These are phyloP conservation scores for Macrosteles quadrilineatus DNA, from an alignment of 1,140 invertebrate species.

Conservation along the genomic window DNA sequence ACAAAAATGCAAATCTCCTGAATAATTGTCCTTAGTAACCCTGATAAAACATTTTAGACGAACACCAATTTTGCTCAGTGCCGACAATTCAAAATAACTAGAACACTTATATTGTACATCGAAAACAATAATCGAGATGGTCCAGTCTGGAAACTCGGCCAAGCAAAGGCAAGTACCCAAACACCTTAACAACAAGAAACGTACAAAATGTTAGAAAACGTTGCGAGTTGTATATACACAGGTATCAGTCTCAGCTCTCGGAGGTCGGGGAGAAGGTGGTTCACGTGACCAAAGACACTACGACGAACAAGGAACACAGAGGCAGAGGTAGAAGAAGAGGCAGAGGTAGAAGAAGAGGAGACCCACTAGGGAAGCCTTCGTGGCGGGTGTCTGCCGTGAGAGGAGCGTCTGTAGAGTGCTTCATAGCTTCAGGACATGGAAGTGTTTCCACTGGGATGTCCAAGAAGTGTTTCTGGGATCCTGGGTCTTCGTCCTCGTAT, in stretches of 20 bases:
- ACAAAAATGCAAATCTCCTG: too few relatives aligned
- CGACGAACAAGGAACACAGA: not conserved
- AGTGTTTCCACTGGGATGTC: conserved; percentile 20
- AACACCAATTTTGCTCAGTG: too few relatives aligned
- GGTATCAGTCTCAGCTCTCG: conserved; percentile 16
- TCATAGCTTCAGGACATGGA: conserved; percentile 20
- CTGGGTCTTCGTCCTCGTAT: conserved; percentile 13
- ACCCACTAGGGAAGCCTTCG: not conserved
- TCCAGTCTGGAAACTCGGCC: too few relatives aligned
- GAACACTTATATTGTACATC: too few relatives aligned
- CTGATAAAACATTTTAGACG: too few relatives aligned
- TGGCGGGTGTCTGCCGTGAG: conserved; percentile 1
- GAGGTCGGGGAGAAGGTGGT: conserved; percentile 27
- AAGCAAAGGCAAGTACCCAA: too few relatives aligned
- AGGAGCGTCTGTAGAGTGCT: conserved; percentile 18
- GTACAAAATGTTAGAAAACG: conserved; percentile 17
- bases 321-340: not conserved
- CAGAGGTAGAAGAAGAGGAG: not conserved
- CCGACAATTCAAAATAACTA: too few relatives aligned
- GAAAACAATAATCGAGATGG: too few relatives aligned
- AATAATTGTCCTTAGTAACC: too few relatives aligned
- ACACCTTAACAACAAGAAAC: not conserved
- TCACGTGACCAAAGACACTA: not conserved
- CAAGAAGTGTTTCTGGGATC: conserved; percentile 4
- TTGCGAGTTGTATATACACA: not conserved